Percentiles rank a stretch among this genome's conserved stretches.
phyloP scores from a whole-genome alignment of 2,113 vertebrate species.

The Sorex fumeus region DNA sequence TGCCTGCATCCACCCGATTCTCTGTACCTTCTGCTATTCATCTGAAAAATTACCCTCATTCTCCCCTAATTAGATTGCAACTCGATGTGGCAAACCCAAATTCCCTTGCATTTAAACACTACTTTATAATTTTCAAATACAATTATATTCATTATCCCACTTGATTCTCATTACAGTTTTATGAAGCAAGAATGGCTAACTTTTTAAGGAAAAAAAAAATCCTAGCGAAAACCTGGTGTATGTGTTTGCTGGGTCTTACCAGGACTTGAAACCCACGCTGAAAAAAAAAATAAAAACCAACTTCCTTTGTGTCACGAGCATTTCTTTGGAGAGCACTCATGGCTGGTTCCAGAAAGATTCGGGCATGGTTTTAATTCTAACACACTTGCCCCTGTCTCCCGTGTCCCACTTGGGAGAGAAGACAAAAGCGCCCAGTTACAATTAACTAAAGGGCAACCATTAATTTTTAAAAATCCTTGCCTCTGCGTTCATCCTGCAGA shows the following conservation, averaged over 20 bases:
- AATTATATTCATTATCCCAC: conserved; percentile 61
- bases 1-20: background rate
- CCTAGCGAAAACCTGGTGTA: conserved; percentile 11
- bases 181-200: background rate
- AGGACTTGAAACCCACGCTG: conserved; percentile 43
- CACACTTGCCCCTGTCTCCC: background rate
- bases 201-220: conserved; percentile 39
- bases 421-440: conserved; percentile 23
- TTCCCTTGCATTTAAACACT: conserved; percentile 37
- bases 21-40: conserved; percentile 1
- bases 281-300: too few relatives aligned
- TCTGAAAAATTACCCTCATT: background rate
- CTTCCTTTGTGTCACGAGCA: background rate
- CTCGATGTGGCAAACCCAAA: conserved; percentile 49
- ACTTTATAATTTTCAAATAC: conserved; percentile 65
- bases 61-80: conserved; percentile 44
- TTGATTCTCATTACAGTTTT: conserved; percentile 62
- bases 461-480: conserved; percentile 34
- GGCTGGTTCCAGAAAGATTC: background rate
- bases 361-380: background rate
- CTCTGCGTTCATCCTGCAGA: background rate
- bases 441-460: conserved; percentile 25
- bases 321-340: background rate
- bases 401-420: background rate
- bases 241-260: conserved; percentile 48